These are phyloP conservation scores for Schmidtea mediterranea DNA, from an alignment of 1,140 invertebrate genomes.

Conservation along the genomic window DNA sequence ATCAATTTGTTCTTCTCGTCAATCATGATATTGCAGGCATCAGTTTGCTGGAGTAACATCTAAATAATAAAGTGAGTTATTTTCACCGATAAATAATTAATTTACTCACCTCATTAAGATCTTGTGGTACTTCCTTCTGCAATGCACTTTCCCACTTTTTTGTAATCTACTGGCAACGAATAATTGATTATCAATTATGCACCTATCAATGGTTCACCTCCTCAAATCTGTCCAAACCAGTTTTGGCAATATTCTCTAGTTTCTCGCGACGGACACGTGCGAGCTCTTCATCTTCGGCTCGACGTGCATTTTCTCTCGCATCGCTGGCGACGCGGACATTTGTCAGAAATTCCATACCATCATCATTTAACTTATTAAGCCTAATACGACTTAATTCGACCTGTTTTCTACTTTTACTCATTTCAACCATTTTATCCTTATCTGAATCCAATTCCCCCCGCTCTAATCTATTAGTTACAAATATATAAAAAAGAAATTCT, in stretches of 20 bases:
- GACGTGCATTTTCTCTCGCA: constrained; percentile 18
- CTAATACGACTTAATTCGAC: constrained; percentile 21
- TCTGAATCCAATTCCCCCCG: background rate
- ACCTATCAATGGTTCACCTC: constrained; percentile 29
- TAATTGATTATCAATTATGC: constrained; percentile 5
- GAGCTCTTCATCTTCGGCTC: constrained; percentile 21
- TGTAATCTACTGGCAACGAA: constrained; percentile 24
- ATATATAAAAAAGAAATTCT: background rate
- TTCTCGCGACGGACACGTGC: constrained; percentile 27
- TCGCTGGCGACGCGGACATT: constrained; percentile 25
- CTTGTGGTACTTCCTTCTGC: constrained; percentile 44
- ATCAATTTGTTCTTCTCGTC: constrained; percentile 49
- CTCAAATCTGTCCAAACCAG: constrained; percentile 38
- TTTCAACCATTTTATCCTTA: constrained; percentile 16
- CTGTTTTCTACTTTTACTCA: constrained; percentile 23
- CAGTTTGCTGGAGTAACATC: constrained; percentile 36
- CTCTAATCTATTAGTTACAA: background rate
- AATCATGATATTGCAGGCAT: constrained; percentile 37
- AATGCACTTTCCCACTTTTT: constrained; percentile 43
- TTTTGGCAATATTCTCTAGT: constrained; percentile 38
- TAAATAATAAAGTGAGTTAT: constrained; percentile 6
- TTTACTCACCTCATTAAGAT: constrained; percentile 44
- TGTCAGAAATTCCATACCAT: constrained; percentile 24
- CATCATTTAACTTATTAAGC: constrained; percentile 19
- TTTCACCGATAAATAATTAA: constrained; percentile 12